Percentiles rank a stretch among this genome's conserved stretches.
Conservation (phyloP, 2,888 invertebrate species). For the Dexiosoma caninum region DNA sequence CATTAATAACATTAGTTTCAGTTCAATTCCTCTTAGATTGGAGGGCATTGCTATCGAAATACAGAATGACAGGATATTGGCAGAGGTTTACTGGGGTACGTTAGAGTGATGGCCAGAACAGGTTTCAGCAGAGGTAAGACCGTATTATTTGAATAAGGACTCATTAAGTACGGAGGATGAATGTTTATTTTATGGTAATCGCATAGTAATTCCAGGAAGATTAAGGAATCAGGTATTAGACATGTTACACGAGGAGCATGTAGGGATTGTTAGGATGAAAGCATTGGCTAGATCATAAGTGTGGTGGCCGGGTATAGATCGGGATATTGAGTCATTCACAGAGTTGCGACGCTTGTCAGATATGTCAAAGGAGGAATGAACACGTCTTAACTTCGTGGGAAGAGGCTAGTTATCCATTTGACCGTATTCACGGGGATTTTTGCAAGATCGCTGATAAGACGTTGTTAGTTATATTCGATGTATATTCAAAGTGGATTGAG, state of each 20-base stretch:
- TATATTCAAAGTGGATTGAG: too few relatives aligned
- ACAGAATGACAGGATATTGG: background rate
- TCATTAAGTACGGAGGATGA: slow-evolving; percentile 4
- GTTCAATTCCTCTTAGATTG: too few relatives aligned
- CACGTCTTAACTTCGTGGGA: background rate
- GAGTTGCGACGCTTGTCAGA: background rate
- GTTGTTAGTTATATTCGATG: too few relatives aligned
- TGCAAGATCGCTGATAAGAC: too few relatives aligned
- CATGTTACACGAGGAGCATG: background rate
- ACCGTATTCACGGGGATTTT: slow-evolving; percentile 32
- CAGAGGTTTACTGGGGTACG: too few relatives aligned
- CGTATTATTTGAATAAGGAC: background rate
- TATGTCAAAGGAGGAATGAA: background rate
- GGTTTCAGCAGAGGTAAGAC: too few relatives aligned
- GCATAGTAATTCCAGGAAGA: slow-evolving; percentile 6
- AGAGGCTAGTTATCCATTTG: too few relatives aligned
- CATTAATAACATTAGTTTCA: background rate
- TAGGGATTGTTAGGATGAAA: slow-evolving; percentile 34
- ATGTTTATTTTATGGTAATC: slow-evolving; percentile 31
- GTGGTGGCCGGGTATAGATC: slow-evolving; percentile 45
- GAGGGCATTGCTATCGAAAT: background rate
- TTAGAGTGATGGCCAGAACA: too few relatives aligned
- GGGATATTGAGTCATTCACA: slow-evolving; percentile 8
- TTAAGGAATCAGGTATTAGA: background rate
- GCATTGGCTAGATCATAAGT: slow-evolving; percentile 34